Evolutionary conservation across 2,113 vertebrate species (phyloP).

Genomic region (Coturnix japonica): DNA sequence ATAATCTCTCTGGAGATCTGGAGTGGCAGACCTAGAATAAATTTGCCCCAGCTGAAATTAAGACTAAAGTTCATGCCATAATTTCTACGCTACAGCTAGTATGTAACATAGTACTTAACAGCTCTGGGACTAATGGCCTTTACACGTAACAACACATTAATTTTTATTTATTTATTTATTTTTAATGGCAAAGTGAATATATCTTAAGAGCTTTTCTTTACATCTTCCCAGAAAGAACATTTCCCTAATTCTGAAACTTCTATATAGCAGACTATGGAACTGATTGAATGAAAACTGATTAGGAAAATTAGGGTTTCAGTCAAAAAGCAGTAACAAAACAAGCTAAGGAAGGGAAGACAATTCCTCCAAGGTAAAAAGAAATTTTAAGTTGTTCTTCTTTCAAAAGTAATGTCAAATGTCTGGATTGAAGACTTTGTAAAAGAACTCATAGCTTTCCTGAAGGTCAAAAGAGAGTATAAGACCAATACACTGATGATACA

Average conservation of each 20-base stretch:
- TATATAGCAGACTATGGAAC: background rate
- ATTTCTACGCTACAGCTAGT: background rate
- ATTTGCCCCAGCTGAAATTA: too few species aligned
- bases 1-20: background rate
- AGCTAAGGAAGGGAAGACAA: background rate
- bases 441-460: background rate
- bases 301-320: background rate
- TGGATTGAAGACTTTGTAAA: background rate
- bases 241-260: slow-evolving; percentile 2
- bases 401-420: background rate
- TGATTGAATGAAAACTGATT: background rate
- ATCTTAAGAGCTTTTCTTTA: background rate
- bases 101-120: background rate
- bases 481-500: background rate
- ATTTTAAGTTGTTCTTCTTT: background rate
- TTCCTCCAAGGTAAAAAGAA: background rate
- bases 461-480: background rate
- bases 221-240: background rate
- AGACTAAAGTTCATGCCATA: background rate
- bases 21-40: background rate
- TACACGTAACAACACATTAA: background rate
- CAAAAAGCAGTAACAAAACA: background rate
- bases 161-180: background rate
- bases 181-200: background rate
- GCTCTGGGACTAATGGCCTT: background rate